phyloP scores from a whole-genome alignment of 2,113 vertebrate species.

The Scolopax mira region DNA sequence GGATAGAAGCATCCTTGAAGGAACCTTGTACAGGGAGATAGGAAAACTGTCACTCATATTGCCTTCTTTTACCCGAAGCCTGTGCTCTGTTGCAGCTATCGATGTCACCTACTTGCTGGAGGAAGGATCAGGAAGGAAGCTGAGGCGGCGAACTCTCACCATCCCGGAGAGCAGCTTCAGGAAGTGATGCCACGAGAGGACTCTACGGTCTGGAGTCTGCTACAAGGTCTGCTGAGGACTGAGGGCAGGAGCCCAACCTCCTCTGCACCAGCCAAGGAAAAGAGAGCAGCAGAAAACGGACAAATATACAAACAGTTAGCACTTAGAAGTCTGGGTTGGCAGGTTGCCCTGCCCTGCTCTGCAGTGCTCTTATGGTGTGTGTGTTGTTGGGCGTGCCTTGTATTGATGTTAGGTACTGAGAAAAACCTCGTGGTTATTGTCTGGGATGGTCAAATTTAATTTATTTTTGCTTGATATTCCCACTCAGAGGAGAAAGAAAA shows the following conservation, averaged over 20 bases:
- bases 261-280: constrained; percentile 3
- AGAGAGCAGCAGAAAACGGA: constrained; percentile 52
- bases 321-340: constrained; percentile 32
- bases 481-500: constrained; percentile 25
- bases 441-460: constrained; percentile 59
- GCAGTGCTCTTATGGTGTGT: constrained; percentile 56
- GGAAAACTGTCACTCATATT: rapidly evolving
- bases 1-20: background rate
- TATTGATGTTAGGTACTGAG: constrained; percentile 75
- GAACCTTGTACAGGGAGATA: rapidly evolving
- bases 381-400: constrained; percentile 68
- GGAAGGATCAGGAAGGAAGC: constrained; percentile 90
- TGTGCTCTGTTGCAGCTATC: constrained; percentile 82
- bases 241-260: constrained; percentile 29
- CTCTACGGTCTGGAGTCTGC: constrained; percentile 11
- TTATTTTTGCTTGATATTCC: constrained; percentile 69
- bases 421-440: constrained; percentile 68
- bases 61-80: background rate
- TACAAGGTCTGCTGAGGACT: constrained; percentile 35
- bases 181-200: constrained; percentile 76
- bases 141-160: constrained; percentile 88
- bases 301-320: constrained; percentile 59
- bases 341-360: background rate
- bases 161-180: constrained; percentile 88
- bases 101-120: constrained; percentile 97